Conservation (phyloP, 2,797 vertebrate species). For the Peromyscus nudipes region DNA sequence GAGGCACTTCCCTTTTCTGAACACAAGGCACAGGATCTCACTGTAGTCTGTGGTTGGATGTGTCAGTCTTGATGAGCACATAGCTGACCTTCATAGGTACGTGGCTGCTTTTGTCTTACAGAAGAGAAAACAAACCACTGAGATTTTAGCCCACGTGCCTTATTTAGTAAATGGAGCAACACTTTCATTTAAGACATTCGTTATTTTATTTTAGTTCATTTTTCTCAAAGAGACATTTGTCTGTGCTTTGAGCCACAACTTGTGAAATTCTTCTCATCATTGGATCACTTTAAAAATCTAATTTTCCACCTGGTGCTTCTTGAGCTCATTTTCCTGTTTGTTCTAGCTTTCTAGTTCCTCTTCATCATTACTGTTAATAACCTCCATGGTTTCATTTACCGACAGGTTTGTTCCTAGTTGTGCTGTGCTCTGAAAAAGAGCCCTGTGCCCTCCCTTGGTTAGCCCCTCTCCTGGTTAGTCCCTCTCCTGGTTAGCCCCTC, state of each 20-base stretch:
- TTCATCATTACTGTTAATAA: slow-evolving; percentile 24
- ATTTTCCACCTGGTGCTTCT: slow-evolving; percentile 2
- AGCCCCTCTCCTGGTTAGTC: no score
- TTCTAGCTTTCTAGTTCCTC: slow-evolving; percentile 1
- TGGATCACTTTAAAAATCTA: slow-evolving; percentile 34
- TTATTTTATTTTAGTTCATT: slow-evolving; percentile 1
- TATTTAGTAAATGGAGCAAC: neutral
- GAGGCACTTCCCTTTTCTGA: slow-evolving; percentile 45
- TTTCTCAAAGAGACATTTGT: slow-evolving; percentile 8
- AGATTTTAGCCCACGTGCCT: slow-evolving; percentile 32
- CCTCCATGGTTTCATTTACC: neutral
- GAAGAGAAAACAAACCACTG: neutral
- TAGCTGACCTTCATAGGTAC: neutral
- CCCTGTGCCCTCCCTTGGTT: neutral
- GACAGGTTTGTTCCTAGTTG: neutral
- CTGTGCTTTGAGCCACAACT: slow-evolving; percentile 33
- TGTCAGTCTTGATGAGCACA: neutral
- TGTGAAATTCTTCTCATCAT: slow-evolving; percentile 19
- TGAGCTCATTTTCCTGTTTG: slow-evolving; percentile 45
- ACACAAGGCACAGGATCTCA: neutral
- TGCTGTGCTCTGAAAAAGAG: slow-evolving; percentile 5
- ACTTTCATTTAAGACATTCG: slow-evolving; percentile 16
- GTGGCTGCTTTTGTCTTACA: neutral
- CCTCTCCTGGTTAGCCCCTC: no score
- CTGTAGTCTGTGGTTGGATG: neutral